These are phyloP conservation scores for Anoplopoma fimbria DNA, from an alignment of 2,113 vertebrate species.

Conservation along the genomic window DNA sequence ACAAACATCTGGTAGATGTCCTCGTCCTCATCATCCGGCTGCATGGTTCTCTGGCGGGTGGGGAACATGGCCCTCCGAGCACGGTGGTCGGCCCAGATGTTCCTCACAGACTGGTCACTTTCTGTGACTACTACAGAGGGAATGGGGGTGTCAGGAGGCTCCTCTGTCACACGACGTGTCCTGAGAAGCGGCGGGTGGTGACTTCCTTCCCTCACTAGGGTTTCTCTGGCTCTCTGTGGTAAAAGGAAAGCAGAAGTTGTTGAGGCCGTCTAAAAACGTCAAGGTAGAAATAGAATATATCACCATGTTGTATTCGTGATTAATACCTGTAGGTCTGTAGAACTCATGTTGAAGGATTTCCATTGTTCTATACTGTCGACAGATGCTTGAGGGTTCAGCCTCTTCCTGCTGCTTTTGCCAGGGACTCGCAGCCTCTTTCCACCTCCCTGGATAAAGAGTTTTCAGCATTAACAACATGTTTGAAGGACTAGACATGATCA, in stretches of 20 bases:
- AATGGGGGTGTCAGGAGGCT: conserved; percentile 80
- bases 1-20: conserved; percentile 98
- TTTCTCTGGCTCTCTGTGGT: conserved; percentile 87
- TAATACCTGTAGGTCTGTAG: conserved; percentile 80
- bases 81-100: conserved; percentile 94
- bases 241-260: conserved; percentile 1
- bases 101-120: conserved; percentile 82
- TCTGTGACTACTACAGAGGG: conserved; percentile 83
- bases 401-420: conserved; percentile 88
- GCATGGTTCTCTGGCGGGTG: conserved; percentile 86
- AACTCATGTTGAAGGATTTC: conserved; percentile 84
- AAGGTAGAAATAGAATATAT: not conserved
- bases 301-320: not conserved
- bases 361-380: conserved; percentile 89
- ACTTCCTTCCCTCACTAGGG: conserved; percentile 85
- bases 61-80: conserved; percentile 93
- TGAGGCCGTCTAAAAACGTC: not conserved
- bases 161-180: conserved; percentile 79
- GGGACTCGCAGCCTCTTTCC: conserved; percentile 86
- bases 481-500: not conserved
- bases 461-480: conserved; percentile 11
- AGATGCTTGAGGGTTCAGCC: conserved; percentile 88
- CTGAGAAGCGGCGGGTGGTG: conserved; percentile 80
- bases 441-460: conserved; percentile 69
- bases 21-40: conserved; percentile 91